A percentile compares a stretch with the other conserved stretches of the same genome.
Conservation (phyloP, 2,888 invertebrate species). For the Craniophora ligustri region DNA sequence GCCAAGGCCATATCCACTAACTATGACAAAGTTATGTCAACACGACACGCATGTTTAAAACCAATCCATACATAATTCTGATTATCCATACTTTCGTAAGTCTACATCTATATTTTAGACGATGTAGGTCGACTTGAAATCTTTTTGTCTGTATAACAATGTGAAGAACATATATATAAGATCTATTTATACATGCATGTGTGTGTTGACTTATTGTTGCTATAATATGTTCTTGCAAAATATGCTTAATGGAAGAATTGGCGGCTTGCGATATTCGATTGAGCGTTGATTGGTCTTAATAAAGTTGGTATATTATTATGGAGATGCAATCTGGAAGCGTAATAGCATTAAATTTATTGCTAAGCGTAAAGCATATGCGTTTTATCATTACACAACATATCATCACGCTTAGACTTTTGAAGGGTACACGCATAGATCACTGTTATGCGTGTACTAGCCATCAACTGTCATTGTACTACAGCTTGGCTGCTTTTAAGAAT, state of each 20-base stretch:
- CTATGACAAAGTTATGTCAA: constrained; percentile 7
- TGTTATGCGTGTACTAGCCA: too few species aligned
- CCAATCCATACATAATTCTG: constrained; percentile 25
- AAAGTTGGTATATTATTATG: constrained; percentile 19
- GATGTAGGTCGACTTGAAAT: constrained; percentile 61
- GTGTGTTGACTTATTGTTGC: constrained; percentile 38
- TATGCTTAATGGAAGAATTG: constrained; percentile 16
- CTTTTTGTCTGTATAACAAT: constrained; percentile 67
- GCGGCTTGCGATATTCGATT: constrained; percentile 8
- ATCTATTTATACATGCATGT: neutral
- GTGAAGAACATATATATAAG: constrained; percentile 19
- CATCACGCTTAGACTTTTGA: too few species aligned
- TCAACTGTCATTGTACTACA: too few species aligned
- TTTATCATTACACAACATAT: too few species aligned
- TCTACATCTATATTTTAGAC: constrained; percentile 43
- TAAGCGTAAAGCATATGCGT: too few species aligned
- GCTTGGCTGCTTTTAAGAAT: too few species aligned
- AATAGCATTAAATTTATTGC: too few species aligned
- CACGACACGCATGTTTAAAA: constrained; percentile 4
- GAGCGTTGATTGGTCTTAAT: constrained; percentile 9
- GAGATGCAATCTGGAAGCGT: constrained; percentile 5
- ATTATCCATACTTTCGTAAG: constrained; percentile 57
- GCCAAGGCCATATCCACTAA: constrained; percentile 10
- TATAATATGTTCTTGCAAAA: constrained; percentile 37
- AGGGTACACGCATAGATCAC: too few species aligned